Base-by-base conservation (phyloP, 2,797 vertebrate species). In the Micrastur ruficollis region DNA sequence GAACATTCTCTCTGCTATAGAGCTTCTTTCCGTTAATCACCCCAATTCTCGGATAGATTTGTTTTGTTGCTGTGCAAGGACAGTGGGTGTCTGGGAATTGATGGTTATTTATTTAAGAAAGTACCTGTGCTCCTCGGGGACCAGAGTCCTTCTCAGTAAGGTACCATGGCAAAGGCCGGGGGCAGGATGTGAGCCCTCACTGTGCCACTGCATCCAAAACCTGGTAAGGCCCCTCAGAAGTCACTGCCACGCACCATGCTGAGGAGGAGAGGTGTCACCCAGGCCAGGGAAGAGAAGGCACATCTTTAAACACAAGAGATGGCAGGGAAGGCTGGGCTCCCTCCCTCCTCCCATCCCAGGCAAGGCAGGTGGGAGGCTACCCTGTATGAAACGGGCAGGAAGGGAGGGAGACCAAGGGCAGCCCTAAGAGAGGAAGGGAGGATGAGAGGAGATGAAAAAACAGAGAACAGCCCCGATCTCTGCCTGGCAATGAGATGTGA, bases 251-350 rank as follows among this genome's bases (percentile, higher is more conserved):
- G 1, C 59, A 36, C 9, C 1, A 1, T 27, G 75, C 32, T 1
- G 2, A 81, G 20, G 46, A 59, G 27, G 27, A 68, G 72, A 63
- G 32, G 8, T n/a, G 27, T 34, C 49, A 84, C 46, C 25, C 8
- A 21, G 73, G 40, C 42, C 67, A 68, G 88, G 74, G 59, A 47
- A 26, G 44, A 85, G 63, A 97, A 97, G 92, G 93, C 92, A 96
- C 91, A 23, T 92, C 50, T 71, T 66, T 29, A 76, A 27, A 46
- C 3, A 5, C 5, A 18, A 22, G 73, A 40, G 47, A 59, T 5
- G 21, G 56, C 44, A 86, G 58, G 55, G 21, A 50, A 47, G 76
- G 65, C n/a, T 31, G 34, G 46, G 66, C 13, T 32, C 34, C 67
- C 36, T 72, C n/a, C n/a, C 32, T 58, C 34, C 46, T 38, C 8